Evolutionary conservation across 2,888 invertebrate species (phyloP).

Genomic region (Dasysyrphus albostriatus): DNA sequence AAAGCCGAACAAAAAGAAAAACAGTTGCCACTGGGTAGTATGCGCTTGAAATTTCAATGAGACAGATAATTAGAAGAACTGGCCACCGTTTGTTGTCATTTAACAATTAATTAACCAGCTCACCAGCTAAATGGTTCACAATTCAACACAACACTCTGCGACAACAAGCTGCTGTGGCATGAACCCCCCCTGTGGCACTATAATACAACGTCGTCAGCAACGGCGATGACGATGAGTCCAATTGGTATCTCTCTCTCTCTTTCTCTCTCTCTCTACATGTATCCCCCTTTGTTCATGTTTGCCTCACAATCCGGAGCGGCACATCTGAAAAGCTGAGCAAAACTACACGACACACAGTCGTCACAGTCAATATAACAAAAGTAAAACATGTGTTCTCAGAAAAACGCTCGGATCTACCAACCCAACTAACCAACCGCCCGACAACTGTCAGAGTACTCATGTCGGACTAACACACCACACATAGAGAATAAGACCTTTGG

Average conservation of each 20-base stretch:
- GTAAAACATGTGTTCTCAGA: constrained; percentile 72
- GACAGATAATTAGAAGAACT: constrained; percentile 76
- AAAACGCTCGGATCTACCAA: constrained; percentile 49
- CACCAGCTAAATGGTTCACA: constrained; percentile 75
- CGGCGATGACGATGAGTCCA: neutral
- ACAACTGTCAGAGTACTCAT: constrained; percentile 54
- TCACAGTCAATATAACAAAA: constrained; percentile 67
- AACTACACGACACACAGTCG: constrained; percentile 48
- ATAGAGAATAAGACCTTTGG: constrained; percentile 38
- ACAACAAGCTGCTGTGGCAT: constrained; percentile 7
- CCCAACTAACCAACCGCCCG: constrained; percentile 16
- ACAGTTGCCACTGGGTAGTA: constrained; percentile 54
- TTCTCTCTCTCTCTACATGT: constrained; percentile 1
- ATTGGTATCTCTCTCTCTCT: constrained; percentile 13
- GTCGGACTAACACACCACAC: constrained; percentile 37
- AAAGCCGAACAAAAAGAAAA: neutral
- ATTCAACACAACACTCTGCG: constrained; percentile 65
- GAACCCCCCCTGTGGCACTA: neutral
- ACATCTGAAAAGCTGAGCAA: constrained; percentile 54
- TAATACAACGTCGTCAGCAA: constrained; percentile 16
- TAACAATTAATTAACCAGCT: constrained; percentile 76
- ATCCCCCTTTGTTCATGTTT: constrained; percentile 49
- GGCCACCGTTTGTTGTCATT: constrained; percentile 74
- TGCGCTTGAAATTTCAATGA: constrained; percentile 75
- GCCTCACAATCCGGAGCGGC: constrained; percentile 30